Base-by-base conservation (phyloP, 2,113 vertebrate species). In the Cyprinodon brontotheroides region DNA sequence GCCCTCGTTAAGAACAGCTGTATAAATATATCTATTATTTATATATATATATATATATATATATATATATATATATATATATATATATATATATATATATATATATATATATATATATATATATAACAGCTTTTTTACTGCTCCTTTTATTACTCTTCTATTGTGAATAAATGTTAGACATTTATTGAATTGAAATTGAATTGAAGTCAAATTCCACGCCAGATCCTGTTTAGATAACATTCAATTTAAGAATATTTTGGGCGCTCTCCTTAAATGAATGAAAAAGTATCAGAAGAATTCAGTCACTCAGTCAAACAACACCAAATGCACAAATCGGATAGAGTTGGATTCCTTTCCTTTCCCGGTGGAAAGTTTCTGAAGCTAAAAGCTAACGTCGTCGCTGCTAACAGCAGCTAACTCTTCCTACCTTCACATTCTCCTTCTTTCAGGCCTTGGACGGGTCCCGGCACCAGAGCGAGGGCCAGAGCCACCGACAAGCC, bases 401-500 rank as follows among this genome's bases (percentile, higher is more conserved):
- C 0, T 1, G 59, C 1, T 29, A 59, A 40, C 57, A 4, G 43
- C 0, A 10, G 80, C 81, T 65, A 73, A 11, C 22, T 10, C 48
- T 4, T 41, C 95, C 89, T 92, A 97, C 97, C 97, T 95, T 97
- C 97, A 89, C 97, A 97, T 3, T 97, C 96, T 69, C 96, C 96
- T 3, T 96, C 94, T 17, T 93, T 94, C 77, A 97, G 87, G 48
- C 94, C 91, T 73, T 90, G 92, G 36, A 75, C 61, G 3, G 81
- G 62, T 40, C 86, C 91, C 0, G 94, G 94, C 43, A 96, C 72
- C 77, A 97, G 84, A 2, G 92, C 84, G 64, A 97, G 86, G 29
- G 92, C 95, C 45, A 97, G 82, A 20, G 94, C 96, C 85, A 96
- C 92, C 61, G 95, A 96, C 80, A 97, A 72, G 80, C 95, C 94